phyloP scores from a whole-genome alignment of 2,113 vertebrate genomes.

The Pollachius pollachius region DNA sequence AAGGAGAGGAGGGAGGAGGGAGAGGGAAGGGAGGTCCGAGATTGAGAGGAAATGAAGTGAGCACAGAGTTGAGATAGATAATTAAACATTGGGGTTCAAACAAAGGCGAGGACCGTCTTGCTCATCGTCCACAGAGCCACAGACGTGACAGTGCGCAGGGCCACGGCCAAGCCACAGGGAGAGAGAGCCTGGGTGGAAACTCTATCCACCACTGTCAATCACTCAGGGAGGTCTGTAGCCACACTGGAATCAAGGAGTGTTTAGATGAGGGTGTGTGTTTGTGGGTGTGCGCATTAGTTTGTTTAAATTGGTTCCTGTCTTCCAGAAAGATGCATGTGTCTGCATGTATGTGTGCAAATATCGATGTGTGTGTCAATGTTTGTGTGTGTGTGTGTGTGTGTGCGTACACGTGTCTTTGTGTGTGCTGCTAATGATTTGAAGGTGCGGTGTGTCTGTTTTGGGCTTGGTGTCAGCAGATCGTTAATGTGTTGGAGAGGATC shows the following conservation, averaged over 20 bases:
- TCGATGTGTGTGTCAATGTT: not conserved
- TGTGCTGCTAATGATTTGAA: not conserved
- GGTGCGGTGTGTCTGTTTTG: not conserved
- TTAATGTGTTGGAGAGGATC: not conserved
- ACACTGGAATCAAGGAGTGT: not conserved
- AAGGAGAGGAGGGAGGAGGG: too few species aligned
- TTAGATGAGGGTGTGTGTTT: not conserved
- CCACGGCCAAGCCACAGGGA: not conserved
- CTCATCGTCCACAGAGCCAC: not conserved
- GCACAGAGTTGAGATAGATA: not conserved
- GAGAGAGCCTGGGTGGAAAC: not conserved
- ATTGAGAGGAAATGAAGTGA: not conserved
- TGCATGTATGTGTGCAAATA: constrained; percentile 3
- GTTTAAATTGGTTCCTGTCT: not conserved
- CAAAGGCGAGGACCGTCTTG: not conserved
- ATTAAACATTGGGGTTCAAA: not conserved
- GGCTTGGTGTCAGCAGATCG: not conserved
- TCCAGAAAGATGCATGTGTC: not conserved
- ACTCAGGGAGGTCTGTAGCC: not conserved
- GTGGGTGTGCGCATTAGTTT: not conserved
- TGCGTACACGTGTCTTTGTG: not conserved
- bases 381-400: constrained; percentile 3
- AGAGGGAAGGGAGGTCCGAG: too few species aligned
- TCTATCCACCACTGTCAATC: not conserved
- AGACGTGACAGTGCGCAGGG: not conserved